Evolutionary conservation across 2,888 invertebrate genomes (phyloP), one percentile per base, ranked within the genome.

Genomic region (Dryobotodes eremita): DNA sequence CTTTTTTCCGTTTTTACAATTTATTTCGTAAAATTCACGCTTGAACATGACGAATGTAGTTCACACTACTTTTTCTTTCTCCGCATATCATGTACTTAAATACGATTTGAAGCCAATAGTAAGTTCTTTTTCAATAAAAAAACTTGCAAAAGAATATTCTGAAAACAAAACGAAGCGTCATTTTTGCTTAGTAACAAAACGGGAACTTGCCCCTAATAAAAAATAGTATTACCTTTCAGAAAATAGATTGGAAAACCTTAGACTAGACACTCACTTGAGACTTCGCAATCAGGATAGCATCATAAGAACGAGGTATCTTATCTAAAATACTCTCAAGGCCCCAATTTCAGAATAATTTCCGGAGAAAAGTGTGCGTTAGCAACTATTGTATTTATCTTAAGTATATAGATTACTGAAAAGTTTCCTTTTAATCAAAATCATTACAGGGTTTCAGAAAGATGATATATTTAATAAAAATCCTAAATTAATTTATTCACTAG

Each of bases 241-340:
- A 78, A 78, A 64, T 78, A 72, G 69, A 86, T 86, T 84, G 81
- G 87, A 81, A 80, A 85, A 76, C 48, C 61, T 70, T 62, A 59
- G 42, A 84, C 68, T 72, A 76, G 74, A 26, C 31, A 36, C 31
- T 36, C 75, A 66, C 85, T 86, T 50, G 77, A 87, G 85, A 80
- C 62, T 62, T 46, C 13, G 64, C 42, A 66, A 87, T 80, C 75
- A 68, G 50, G 77, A 80, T 76, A 78, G 36, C 74, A 48, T 76
- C 70, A 23, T 26, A 62, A 70, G n/a, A 84, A 61, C 72, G 74
- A 66, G 53, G 53, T 26, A 57, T 8, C 48, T 71, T 84, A 75
- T 80, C 75, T 80, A 42, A 75, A 69, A 59, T 75, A 70, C 75
- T 64, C 80, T 62, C 72, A 26, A 70, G 80, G 36, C 71, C 59